Base-by-base conservation (phyloP, 1,140 invertebrate species). In the Sminthurides bifidus region DNA sequence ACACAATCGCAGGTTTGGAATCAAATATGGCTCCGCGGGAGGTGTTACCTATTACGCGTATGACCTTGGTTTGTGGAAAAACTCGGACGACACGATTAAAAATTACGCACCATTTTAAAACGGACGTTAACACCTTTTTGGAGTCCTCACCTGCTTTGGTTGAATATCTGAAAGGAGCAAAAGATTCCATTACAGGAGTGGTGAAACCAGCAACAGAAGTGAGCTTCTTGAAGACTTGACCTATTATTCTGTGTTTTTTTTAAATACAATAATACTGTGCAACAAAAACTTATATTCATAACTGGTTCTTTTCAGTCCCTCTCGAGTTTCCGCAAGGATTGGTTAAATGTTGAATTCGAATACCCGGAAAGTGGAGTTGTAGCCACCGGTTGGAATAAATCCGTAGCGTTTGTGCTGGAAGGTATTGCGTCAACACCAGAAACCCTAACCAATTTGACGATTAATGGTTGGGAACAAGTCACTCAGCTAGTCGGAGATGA, bases 301-400 rank as follows among this genome's bases (percentile, higher is more conserved):
- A 8, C 37, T 37, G 17, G 45, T 52, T 23, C 30, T 6, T 52
- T 58, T 31, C 31, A 64, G 62, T n/a, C 56, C 2, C 38, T 61
- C 1, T 37, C 52, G 19, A 49, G 59, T 17, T 64, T 64, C 38
- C 55, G 55, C 8, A 45, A 59, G 19, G 56, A 64, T 38, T 64
- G 59, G 58, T 31, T 64, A 12, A 46, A 46, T 30, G 55, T 58
- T 38, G 58, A 61, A 30, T n/a, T 48, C 12, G 40, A 45, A 6
- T 46, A 26, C 5, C 14, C 35, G 17, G 14, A 12, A 17, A 52
- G 27, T 17, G 33, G 24, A 19, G 56, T 59, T 1, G 17, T 64
- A 17, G 61, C 58, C 37, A 52, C 62, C n/a, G 19, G 41, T 12
- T 64, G 62, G 62, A 64, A 64, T 27, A 60, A 56, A 40, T 35